Evolutionary conservation across 2,888 invertebrate genomes (phyloP), one percentile per base, ranked within the genome.

Genomic region (Tipula confusa): DNA sequence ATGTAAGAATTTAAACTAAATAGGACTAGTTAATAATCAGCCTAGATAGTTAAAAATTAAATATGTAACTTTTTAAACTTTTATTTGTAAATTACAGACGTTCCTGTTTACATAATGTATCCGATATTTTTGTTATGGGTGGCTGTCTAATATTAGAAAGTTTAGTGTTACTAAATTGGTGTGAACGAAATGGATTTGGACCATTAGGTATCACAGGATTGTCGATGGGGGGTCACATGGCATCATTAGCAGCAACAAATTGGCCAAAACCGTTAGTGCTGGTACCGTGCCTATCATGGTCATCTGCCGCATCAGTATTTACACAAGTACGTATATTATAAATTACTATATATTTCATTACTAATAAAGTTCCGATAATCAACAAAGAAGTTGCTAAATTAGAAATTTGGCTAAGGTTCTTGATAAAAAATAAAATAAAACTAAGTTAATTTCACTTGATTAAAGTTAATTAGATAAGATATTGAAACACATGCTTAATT

Each of bases 141-240:
- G 98, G 97, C 79, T 97, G 98, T 87, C 91, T 99, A 84, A 96
- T 99, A 85, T 92, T 98, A 86, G 99, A 99, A 91, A 95, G 96
- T 64, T 90, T 97, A 86, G 98, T 95, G 82, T 91, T 99, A 85
- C 92, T 99, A 86, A 95, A 97, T 89, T 99, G 98, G 98, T 97
- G 97, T 88, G 96, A 97, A 90, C 91, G 93, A 84, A 93, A 96
- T 88, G 98, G 98, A 13, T 95, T 95, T 86, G 97, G 98, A 11
- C 98, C 99, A 0, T 91, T 99, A 28, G 98, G 98, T 83, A 93
- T 99, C 83, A 97, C 98, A 33, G 99, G 98, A 9, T 92, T 98
- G 84, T 98, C 98, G 31, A 98, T 99, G 98, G 98, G 98, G 84
- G 98, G 98, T 84, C 98, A 98, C 91, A 99, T 98, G 98, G 98